Conservation (phyloP, 2,113 vertebrate species). For the Calidris pygmaea region DNA sequence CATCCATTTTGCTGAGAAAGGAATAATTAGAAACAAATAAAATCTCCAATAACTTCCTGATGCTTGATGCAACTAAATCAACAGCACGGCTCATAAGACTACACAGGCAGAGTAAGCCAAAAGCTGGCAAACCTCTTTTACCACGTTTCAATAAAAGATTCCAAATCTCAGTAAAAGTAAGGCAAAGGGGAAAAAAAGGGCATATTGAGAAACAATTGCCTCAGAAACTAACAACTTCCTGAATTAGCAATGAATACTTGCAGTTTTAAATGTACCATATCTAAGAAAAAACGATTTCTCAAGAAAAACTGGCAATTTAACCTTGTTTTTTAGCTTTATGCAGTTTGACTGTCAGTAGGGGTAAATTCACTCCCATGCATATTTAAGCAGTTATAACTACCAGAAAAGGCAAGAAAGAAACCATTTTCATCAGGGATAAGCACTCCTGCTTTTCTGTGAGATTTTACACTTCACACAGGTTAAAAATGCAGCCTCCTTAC, state of each 20-base stretch:
- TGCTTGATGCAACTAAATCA: not conserved
- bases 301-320: not conserved
- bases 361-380: not conserved
- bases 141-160: not conserved
- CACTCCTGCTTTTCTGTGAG: not conserved
- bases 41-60: slow-evolving; percentile 5
- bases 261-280: not conserved
- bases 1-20: not conserved
- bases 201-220: not conserved
- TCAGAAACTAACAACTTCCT: not conserved
- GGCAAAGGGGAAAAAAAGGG: not conserved
- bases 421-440: no score
- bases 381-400: not conserved
- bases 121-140: not conserved
- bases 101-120: not conserved
- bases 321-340: not conserved
- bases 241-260: not conserved
- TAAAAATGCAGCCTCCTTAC: not conserved
- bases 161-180: not conserved
- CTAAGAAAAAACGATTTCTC: not conserved
- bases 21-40: not conserved
- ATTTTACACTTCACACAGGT: not conserved
- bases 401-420: not conserved
- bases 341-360: not conserved
- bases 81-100: not conserved